Conservation (phyloP, 2,888 invertebrate species). For the Lithophane socia region DNA sequence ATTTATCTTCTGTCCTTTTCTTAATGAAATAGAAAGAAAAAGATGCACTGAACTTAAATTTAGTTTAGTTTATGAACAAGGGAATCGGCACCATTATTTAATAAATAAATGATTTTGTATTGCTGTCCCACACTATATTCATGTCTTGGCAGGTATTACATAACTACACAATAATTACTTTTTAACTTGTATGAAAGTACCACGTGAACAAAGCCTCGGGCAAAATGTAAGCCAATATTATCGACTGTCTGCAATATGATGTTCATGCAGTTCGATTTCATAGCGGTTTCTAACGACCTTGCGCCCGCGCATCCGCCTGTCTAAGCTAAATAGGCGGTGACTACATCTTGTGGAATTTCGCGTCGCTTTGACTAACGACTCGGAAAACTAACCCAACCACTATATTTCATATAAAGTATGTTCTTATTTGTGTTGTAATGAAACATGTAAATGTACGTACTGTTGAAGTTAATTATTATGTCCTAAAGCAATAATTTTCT, state of each 20-base stretch:
- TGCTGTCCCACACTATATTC: neutral
- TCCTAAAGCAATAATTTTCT: slow-evolving; percentile 5
- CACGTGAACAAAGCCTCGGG: neutral
- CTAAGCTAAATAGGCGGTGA: slow-evolving; percentile 60
- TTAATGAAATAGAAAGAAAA: too few relatives aligned
- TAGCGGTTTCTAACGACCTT: slow-evolving; percentile 72
- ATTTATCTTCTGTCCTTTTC: too few relatives aligned
- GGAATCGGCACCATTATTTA: too few relatives aligned
- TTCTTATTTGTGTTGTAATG: slow-evolving; percentile 19
- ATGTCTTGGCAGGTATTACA: neutral
- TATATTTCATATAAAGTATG: slow-evolving; percentile 26
- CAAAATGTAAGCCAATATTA: slow-evolving; percentile 11
- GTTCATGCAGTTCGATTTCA: slow-evolving; percentile 66
- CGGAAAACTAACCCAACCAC: slow-evolving; percentile 53
- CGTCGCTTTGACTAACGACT: slow-evolving; percentile 52
- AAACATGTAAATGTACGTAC: slow-evolving; percentile 6
- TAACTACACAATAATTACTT: neutral
- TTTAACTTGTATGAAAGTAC: neutral
- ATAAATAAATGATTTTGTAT: neutral
- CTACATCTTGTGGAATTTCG: slow-evolving; percentile 63
- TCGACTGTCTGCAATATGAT: slow-evolving; percentile 53
- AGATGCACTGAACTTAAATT: too few relatives aligned
- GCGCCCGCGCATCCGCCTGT: slow-evolving; percentile 68
- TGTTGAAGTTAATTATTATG: slow-evolving; percentile 12
- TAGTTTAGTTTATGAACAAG: too few relatives aligned